These are phyloP conservation scores for Cosmopolites sordidus DNA, from an alignment of 2,888 invertebrate genomes.

Conservation along the genomic window DNA sequence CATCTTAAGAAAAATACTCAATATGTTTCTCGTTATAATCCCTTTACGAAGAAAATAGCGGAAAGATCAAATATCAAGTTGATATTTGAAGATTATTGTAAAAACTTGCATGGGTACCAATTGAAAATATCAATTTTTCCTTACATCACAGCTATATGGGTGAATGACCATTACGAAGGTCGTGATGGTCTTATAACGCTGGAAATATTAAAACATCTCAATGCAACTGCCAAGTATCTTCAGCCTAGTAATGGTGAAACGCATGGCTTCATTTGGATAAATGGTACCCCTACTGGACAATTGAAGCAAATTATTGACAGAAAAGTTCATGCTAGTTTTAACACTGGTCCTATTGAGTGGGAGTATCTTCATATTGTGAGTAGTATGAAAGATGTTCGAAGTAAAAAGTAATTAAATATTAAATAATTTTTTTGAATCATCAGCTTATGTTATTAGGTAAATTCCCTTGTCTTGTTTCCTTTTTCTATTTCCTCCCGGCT, in stretches of 20 bases:
- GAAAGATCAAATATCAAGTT: not conserved
- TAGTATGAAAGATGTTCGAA: too few species aligned
- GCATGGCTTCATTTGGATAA: not conserved
- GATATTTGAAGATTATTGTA: conserved; percentile 1
- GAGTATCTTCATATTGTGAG: too few species aligned
- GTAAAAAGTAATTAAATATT: too few species aligned
- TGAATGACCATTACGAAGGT: not conserved
- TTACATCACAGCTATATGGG: conserved; percentile 3
- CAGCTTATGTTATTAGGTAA: too few species aligned
- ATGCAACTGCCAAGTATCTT: conserved; percentile 7
- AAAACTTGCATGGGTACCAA: conserved; percentile 3
- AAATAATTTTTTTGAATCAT: too few species aligned
- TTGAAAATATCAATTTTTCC: conserved; percentile 10
- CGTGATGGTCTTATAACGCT: conserved; percentile 1
- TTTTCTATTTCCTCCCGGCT: too few species aligned
- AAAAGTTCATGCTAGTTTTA: conserved; percentile 3
- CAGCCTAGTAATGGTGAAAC: not conserved
- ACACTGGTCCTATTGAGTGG: not conserved
- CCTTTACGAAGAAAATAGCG: not conserved
- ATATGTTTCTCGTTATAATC: conserved; percentile 6
- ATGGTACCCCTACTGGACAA: conserved; percentile 6
- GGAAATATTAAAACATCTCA: conserved; percentile 2
- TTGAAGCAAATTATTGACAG: not conserved
- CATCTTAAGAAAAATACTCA: not conserved
- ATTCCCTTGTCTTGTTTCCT: too few species aligned